Evolutionary conservation across 2,797 vertebrate species (phyloP), one percentile per base, ranked within the genome.

Genomic region (Malurus splendens): DNA sequence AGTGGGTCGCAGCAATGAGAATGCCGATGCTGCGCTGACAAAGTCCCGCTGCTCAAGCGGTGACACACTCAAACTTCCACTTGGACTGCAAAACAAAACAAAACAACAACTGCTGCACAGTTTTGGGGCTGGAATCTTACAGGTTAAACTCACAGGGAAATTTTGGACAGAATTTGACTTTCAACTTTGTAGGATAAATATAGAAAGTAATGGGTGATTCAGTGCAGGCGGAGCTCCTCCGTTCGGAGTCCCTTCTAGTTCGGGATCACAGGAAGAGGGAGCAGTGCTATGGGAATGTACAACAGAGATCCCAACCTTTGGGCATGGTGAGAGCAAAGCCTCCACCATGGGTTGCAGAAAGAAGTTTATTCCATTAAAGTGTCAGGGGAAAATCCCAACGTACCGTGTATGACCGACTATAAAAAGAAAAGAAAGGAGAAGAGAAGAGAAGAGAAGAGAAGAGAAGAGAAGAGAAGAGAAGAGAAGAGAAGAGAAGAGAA

Each of bases 101-200:
- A 42, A 7, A 0, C 24, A 77, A 33, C 59, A 36, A 36, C n/a
- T 66, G n/a, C 39, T 80, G 65, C 39, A 28, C 14, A 14, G 38
- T 55, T 88, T 67, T 27, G 10, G 38, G 79, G 44, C 25, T 82
- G 68, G 48, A 76, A 78, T 62, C 66, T 65, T 38, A 61, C 25
- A 88, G n/a, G 78, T 82, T 71, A 75, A 80, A 74, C 32, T 60
- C 47, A 77, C 50, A 84, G 81, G 81, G 75, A 75, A 67, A 33
- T 82, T 85, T 94, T 82, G 33, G 52, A 62, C 66, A 78, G 76
- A 92, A 70, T 79, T 71, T 92, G 70, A 67, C 76, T 93, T 90
- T 60, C 19, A 78, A 16, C 90, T 93, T 47, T 66, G 47, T 78
- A 56, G 66, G 52, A 36, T 33, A 82, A 85, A 74, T 75, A 81